Percentiles rank a stretch among this genome's conserved stretches.
Conservation (phyloP, 2,797 vertebrate genomes). For the Argentina silus region DNA sequence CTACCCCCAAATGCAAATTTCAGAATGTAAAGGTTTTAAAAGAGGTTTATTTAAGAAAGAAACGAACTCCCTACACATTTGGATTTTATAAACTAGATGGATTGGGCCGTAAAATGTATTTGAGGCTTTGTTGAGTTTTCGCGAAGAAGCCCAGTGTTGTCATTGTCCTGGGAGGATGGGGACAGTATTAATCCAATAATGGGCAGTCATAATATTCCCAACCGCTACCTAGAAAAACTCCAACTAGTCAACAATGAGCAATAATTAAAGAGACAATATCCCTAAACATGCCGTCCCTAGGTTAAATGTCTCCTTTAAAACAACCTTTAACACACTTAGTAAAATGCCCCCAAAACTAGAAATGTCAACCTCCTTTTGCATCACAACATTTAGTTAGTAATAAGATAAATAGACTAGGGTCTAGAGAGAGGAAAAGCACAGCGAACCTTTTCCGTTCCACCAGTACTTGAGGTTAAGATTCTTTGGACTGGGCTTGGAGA, state of each 20-base stretch:
- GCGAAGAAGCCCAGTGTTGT: slow-evolving; percentile 40
- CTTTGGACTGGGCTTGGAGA: slow-evolving; percentile 74
- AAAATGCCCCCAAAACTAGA: slow-evolving; percentile 22
- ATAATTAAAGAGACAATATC: slow-evolving; percentile 21
- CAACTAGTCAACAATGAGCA: not conserved
- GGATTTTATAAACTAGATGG: slow-evolving; percentile 10
- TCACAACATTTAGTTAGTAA: slow-evolving; percentile 52
- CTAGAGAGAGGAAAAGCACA: slow-evolving; percentile 65
- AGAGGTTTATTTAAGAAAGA: slow-evolving; percentile 28
- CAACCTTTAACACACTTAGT: not conserved
- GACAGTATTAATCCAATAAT: slow-evolving; percentile 18
- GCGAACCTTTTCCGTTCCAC: slow-evolving; percentile 77
- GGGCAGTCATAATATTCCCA: slow-evolving; percentile 15
- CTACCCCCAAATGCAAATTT: slow-evolving; percentile 30
- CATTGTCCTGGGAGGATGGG: slow-evolving; percentile 30
- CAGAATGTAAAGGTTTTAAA: not conserved
- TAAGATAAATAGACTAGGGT: slow-evolving; percentile 65
- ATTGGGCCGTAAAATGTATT: not conserved
- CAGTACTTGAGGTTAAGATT: slow-evolving; percentile 81
- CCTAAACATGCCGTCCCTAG: slow-evolving; percentile 17
- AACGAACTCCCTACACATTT: slow-evolving; percentile 7
- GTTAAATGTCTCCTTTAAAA: slow-evolving; percentile 3
- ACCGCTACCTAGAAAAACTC: slow-evolving; percentile 23
- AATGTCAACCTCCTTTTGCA: slow-evolving; percentile 43
- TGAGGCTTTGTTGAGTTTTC: slow-evolving; percentile 41